Base-by-base conservation (phyloP, 2,113 vertebrate genomes). In the Reinhardtius hippoglossoides region DNA sequence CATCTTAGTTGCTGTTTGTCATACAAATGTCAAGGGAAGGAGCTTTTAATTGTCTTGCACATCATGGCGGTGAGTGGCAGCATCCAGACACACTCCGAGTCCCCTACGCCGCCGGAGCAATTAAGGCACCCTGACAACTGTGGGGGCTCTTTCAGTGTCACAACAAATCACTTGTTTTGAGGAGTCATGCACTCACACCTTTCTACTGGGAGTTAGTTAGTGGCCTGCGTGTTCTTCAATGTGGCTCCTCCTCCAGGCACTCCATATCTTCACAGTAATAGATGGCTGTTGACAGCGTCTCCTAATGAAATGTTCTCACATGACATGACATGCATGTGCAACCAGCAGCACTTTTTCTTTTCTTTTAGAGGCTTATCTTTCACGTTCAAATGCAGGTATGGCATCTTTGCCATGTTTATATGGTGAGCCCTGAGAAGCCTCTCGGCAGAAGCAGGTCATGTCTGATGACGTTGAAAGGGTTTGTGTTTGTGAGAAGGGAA, bases 1-100 rank as follows among this genome's bases (percentile, higher is more conserved):
- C 95, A 94, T 96, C 96, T 95, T 91, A 94, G 94, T 95, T 91
- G 94, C 95, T 95, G 95, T 98, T 97, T 97, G 96, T 97, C 96
- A 96, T 94, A 92, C 93, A 95, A 95, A 95, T 95, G 96, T 96
- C 96, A 96, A 90, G 89, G 92, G 95, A 96, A 96, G 95, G 93
- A 82, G 94, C 93, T 95, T 96, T 96, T 97, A 96, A 96, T 96
- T 94, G 95, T 94, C 92, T 93, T 87, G 91, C 94, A 89, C 92
- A 85, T 95, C 95, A 94, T 87, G 89, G 86, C 91, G 87, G 93
- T 95, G 94, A 97, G 94, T 93, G 95, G 96, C 95, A 95, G 95
- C 95, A 94, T 95, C 94, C 95, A 94, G 95, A 92, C 93, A 92
- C 92, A 88, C 86, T 91, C 89, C 80, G 90, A 93, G 94, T 94